Base-by-base conservation (phyloP, 1,140 invertebrate genomes). In the Telenomus remus region DNA sequence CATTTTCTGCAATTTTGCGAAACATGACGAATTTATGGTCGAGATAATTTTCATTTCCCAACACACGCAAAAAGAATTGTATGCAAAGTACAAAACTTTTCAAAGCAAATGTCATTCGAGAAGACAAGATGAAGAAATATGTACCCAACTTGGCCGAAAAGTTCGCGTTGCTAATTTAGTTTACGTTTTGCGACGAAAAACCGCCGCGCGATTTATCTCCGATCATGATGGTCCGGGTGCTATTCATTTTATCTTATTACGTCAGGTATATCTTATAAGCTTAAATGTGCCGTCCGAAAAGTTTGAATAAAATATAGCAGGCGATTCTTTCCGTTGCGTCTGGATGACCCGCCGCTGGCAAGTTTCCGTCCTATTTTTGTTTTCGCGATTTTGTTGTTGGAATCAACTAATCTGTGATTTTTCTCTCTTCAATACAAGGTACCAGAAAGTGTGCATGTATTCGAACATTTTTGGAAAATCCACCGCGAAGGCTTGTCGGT, bases 211-310 rank as follows among this genome's bases (percentile, higher is more conserved):
- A 70, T 70, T 70, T 70, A 70, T 61, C 51, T 72, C 11, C 48
- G 60, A 72, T 72, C 69, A 48, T 54, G n/a, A n/a, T n/a, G 27
- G 16, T n/a, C 9, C 44, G 42, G 37, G 13, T 48, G 1, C 19
- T 61, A 72, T 61, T 72, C 60, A 64, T 72, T 72, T 64, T 64
- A 64, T 72, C 54, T 72, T 72, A 72, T 72, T 72, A 72, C 54
- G 69, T 64, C 69, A 72, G 53, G 54, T 61, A 64, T 59, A 64
- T 72, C 54, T 72, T 72, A 72, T 64, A 64, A 72, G 69, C 64
- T 72, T 64, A 72, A 71, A 71, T 71, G 56, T 63, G 59, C 68
- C 56, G 59, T 63, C 47, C 59, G 59, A 53, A 64, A 73, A 73
- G 54, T 73, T 65, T 64, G 61, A 73, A 73, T 65, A 73, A 73